phyloP scores from a whole-genome alignment of 2,888 invertebrate genomes.

The Drosophila anomalata region DNA sequence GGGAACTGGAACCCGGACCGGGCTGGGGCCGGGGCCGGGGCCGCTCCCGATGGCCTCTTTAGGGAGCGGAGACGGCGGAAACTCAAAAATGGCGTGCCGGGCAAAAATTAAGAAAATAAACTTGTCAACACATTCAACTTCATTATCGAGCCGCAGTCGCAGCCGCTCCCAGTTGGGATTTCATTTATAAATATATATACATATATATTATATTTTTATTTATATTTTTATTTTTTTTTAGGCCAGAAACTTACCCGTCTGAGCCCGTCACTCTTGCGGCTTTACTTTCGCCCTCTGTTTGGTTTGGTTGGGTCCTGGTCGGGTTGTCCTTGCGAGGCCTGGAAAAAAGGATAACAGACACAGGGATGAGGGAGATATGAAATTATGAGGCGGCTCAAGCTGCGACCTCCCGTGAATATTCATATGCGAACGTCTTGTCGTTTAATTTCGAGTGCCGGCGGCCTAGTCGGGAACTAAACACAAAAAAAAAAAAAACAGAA shows the following conservation, averaged over 20 bases:
- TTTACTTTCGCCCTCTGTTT: conserved; percentile 3
- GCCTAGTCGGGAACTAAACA: not conserved
- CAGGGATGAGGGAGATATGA: not conserved
- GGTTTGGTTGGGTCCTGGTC: not conserved
- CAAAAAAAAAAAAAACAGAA: not conserved
- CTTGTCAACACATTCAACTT: conserved; percentile 69
- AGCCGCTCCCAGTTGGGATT: conserved; percentile 24
- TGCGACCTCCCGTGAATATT: conserved; percentile 26
- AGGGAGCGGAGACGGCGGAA: conserved; percentile 26
- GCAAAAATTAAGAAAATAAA: conserved; percentile 64
- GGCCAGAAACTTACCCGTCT: conserved; percentile 42
- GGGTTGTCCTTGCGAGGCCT: conserved; percentile 26
- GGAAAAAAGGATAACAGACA: not conserved
- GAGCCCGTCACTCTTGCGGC: conserved; percentile 9
- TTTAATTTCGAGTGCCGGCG: conserved; percentile 36
- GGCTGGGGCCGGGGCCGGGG: not conserved
- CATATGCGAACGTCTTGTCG: conserved; percentile 44
- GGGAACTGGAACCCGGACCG: conserved; percentile 5
- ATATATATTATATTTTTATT: not conserved
- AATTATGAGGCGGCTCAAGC: conserved; percentile 31
- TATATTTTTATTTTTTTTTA: not conserved
- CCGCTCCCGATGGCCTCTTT: conserved; percentile 46
- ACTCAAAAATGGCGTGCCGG: conserved; percentile 62
- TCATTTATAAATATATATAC: not conserved
- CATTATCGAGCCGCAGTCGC: conserved; percentile 51